Evolutionary conservation across 2,888 invertebrate species (phyloP).

Genomic region (Tortricodes alternella): DNA sequence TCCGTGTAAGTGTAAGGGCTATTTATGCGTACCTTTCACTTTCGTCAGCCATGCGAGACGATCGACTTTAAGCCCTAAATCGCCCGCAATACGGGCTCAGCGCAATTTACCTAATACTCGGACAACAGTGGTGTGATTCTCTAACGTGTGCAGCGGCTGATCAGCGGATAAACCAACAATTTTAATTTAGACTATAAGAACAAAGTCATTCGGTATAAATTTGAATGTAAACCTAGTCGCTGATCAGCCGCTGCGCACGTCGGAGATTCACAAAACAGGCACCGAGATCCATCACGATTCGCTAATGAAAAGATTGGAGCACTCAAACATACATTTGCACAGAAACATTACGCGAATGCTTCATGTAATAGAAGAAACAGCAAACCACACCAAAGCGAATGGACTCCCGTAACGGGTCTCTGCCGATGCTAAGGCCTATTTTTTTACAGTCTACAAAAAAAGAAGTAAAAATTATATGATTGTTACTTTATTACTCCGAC

Average conservation of each 20-base stretch:
- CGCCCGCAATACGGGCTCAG: constrained; percentile 44
- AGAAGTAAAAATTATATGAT: no score
- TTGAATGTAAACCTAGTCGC: no score
- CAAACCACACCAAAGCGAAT: constrained; percentile 71
- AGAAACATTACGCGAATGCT: constrained; percentile 57
- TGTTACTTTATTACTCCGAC: no score
- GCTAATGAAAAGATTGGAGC: constrained; percentile 55
- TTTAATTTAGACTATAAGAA: no score
- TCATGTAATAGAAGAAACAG: constrained; percentile 63
- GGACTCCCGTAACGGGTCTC: constrained; percentile 66
- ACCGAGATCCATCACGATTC: constrained; percentile 53
- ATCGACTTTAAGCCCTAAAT: constrained; percentile 47
- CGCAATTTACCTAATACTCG: constrained; percentile 47
- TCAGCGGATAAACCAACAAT: no score
- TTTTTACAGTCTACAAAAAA: no score
- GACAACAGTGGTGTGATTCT: no score
- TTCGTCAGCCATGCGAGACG: constrained; percentile 49
- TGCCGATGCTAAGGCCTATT: constrained; percentile 2
- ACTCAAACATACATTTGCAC: constrained; percentile 68
- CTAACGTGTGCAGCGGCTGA: no score
- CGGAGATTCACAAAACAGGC: constrained; percentile 42
- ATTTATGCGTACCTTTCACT: constrained; percentile 52
- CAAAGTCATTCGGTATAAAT: no score
- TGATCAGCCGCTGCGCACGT: no score
- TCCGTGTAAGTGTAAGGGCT: constrained; percentile 16